These are phyloP conservation scores for Cyclura pinguis DNA, from an alignment of 2,797 vertebrate genomes.

Conservation along the genomic window DNA sequence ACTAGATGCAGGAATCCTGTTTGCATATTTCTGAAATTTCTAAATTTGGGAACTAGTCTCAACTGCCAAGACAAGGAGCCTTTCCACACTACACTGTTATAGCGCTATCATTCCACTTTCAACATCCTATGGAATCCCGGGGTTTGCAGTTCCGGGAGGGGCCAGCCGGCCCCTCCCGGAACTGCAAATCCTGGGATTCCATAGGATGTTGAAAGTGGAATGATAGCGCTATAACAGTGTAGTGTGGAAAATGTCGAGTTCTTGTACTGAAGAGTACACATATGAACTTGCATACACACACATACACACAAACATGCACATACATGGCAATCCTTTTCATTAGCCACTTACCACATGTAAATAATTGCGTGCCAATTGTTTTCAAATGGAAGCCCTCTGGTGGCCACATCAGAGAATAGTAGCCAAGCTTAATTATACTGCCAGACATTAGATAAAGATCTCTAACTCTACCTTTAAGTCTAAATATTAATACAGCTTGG, in stretches of 20 bases:
- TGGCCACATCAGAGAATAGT: background rate
- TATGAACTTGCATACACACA: background rate
- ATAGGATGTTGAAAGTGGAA: no score
- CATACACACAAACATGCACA: background rate
- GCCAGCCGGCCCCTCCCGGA: no score
- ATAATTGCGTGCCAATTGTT: background rate
- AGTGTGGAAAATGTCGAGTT: no score
- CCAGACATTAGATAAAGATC: no score
- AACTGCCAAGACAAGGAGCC: background rate
- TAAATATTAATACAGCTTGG: background rate
- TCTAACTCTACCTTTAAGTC: background rate
- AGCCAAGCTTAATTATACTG: background rate
- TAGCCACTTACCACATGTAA: background rate
- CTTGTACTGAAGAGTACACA: background rate
- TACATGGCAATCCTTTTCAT: background rate
- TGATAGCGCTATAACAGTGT: no score
- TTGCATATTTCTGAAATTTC: background rate
- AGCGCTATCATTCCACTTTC: no score
- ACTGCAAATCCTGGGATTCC: no score
- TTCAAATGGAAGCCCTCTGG: constrained; percentile 11
- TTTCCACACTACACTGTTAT: no score
- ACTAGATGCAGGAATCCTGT: background rate
- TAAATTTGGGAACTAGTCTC: background rate
- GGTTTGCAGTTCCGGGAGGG: no score
- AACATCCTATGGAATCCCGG: no score